Evolutionary conservation across 2,888 invertebrate genomes (phyloP), one percentile per base, ranked within the genome.

Genomic region (Philopedon plagiatum): DNA sequence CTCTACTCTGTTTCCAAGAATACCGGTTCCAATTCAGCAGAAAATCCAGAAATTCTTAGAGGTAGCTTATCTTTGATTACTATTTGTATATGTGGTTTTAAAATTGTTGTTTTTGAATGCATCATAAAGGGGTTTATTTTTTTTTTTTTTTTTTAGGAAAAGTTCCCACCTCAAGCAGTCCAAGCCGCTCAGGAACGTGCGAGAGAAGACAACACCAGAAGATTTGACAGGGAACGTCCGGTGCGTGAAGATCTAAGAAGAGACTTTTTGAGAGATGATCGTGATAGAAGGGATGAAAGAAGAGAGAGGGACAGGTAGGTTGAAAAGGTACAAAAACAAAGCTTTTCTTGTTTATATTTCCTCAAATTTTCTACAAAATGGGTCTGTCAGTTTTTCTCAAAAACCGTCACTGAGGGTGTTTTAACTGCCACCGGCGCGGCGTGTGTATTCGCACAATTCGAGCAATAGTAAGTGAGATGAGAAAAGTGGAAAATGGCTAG

Each of bases 21-120:
- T 99, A 85, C 99, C 99, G 0, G 99, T 99, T 71, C 98, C 99
- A 21, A 98, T 99, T 80, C 93, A 95, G 87, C 97, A 97, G 85
- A 94, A 93, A 84, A 91, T 97, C 76, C 96, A 97, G 88, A 91
- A 82, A 86, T 90, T 81, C 89, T 89, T 86, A 87, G 91, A 76
- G 87, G 90, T 79, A 86, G 86, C n/a, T n/a, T n/a, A n/a, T n/a
- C n/a, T n/a, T n/a, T n/a, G n/a, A n/a, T n/a, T n/a, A n/a, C n/a
- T n/a, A n/a, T n/a, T n/a, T n/a, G n/a, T n/a, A n/a, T n/a, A n/a
- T n/a, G n/a, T n/a, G n/a, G n/a, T n/a, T n/a, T n/a, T n/a, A n/a
- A n/a, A n/a, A n/a, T n/a, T n/a, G n/a, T n/a, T n/a, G n/a, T n/a
- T n/a, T n/a, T n/a, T n/a, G n/a, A n/a, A n/a, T n/a, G n/a, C n/a